Evolutionary conservation across 1,140 invertebrate genomes (phyloP).

Genomic region (Calosoma granatense): DNA sequence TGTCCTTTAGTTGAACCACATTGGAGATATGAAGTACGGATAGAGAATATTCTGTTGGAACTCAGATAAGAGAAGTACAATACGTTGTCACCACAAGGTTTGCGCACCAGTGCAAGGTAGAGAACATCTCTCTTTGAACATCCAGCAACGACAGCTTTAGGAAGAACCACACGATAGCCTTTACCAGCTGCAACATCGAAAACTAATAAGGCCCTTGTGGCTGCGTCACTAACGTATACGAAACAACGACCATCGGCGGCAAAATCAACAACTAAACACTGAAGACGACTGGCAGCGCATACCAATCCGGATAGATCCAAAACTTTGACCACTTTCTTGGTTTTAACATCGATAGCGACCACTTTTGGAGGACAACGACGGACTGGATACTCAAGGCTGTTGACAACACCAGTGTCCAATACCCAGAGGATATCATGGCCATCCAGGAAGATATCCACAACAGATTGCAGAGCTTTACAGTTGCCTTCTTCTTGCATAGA

Average conservation of each 20-base stretch:
- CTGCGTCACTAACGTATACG: conserved; percentile 46
- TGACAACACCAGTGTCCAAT: conserved; percentile 53
- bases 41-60: conserved; percentile 43
- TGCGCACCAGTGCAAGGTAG: conserved; percentile 42
- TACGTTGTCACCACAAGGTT: conserved; percentile 36
- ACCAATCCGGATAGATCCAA: conserved; percentile 45
- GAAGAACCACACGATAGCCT: conserved; percentile 44
- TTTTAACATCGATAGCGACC: conserved; percentile 47
- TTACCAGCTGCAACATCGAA: conserved; percentile 40
- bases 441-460: conserved; percentile 48
- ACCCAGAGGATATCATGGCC: conserved; percentile 53
- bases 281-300: conserved; percentile 43
- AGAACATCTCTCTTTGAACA: conserved; percentile 40
- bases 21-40: conserved; percentile 39
- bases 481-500: conserved; percentile 49
- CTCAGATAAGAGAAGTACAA: conserved; percentile 50
- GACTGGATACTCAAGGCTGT: conserved; percentile 50
- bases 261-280: conserved; percentile 52
- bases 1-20: conserved; percentile 38
- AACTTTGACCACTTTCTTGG: conserved; percentile 46
- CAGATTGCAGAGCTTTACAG: conserved; percentile 48
- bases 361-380: conserved; percentile 55
- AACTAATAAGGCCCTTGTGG: conserved; percentile 45
- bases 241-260: conserved; percentile 36
- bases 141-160: conserved; percentile 35